phyloP scores from a whole-genome alignment of 2,113 vertebrate species.

The Phrynosoma blainvillii region DNA sequence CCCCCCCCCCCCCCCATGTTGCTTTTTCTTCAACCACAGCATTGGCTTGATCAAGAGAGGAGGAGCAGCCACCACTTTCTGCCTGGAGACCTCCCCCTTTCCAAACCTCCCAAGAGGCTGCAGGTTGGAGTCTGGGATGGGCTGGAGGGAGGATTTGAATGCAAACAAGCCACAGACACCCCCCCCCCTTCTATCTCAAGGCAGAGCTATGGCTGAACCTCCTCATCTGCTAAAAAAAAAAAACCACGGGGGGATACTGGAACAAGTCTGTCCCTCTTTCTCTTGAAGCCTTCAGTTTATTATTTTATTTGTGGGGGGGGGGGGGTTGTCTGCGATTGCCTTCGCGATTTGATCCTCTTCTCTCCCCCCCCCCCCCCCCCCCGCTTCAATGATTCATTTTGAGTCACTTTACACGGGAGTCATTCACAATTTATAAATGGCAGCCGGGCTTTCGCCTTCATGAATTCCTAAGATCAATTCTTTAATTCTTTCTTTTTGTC shows the following conservation, averaged over 20 bases:
- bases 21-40: conserved; percentile 32
- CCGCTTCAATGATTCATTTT: conserved; percentile 60
- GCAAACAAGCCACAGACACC: conserved; percentile 35
- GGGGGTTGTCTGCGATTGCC: conserved; percentile 54
- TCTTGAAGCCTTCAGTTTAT: too few species aligned
- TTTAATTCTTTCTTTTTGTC: neutral
- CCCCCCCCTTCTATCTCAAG: conserved; percentile 5
- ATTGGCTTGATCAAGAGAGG: conserved; percentile 23
- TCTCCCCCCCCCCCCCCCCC: neutral
- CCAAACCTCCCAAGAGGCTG: conserved; percentile 38
- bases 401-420: conserved; percentile 59
- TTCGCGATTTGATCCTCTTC: conserved; percentile 48
- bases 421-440: conserved; percentile 76
- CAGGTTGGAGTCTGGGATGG: neutral
- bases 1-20: neutral
- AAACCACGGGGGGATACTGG: too few species aligned
- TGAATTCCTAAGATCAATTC: conserved; percentile 55
- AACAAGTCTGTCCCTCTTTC: too few species aligned
- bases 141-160: conserved; percentile 34
- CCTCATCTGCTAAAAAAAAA: conserved; percentile 35
- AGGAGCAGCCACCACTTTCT: conserved; percentile 28
- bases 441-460: conserved; percentile 63
- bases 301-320: conserved; percentile 47
- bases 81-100: conserved; percentile 35
- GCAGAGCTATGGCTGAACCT: conserved; percentile 28